Percentiles rank a stretch among this genome's conserved stretches.
Evolutionary conservation across 2,113 vertebrate species (phyloP).

Genomic region (Chaetodon auriga): DNA sequence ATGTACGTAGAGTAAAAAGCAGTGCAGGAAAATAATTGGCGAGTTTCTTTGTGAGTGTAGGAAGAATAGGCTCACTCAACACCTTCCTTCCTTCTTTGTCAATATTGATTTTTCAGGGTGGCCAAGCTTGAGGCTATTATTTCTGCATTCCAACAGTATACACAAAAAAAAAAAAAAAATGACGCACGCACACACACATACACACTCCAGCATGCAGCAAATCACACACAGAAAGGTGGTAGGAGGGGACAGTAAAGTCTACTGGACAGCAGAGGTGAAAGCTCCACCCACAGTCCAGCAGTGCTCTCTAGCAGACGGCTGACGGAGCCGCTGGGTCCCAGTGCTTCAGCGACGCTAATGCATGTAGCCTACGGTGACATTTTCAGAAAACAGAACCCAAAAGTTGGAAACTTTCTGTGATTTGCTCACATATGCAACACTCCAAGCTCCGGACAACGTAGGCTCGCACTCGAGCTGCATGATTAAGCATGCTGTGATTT

Average conservation of each 20-base stretch:
- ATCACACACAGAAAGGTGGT: constrained; percentile 48
- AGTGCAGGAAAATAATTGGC: background rate
- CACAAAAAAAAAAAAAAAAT: constrained; percentile 23
- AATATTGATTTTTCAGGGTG: constrained; percentile 61
- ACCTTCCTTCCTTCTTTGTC: constrained; percentile 20
- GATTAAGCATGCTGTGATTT: background rate
- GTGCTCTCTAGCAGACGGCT: constrained; percentile 46
- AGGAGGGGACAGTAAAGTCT: constrained; percentile 40
- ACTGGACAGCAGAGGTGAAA: constrained; percentile 39
- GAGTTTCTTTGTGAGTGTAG: background rate
- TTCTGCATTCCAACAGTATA: constrained; percentile 38
- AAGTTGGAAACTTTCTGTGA: background rate
- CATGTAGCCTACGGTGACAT: background rate
- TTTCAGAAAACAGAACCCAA: constrained; percentile 5
- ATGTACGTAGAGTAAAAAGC: background rate
- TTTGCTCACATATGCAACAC: background rate
- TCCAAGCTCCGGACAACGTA: background rate
- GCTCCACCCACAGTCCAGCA: constrained; percentile 50
- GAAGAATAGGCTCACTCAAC: background rate
- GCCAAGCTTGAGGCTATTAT: constrained; percentile 24
- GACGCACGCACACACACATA: constrained; percentile 6
- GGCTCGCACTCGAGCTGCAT: constrained; percentile 10
- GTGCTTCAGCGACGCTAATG: background rate
- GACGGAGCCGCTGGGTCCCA: constrained; percentile 34
- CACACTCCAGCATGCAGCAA: constrained; percentile 59